Evolutionary conservation across 2,113 vertebrate species (phyloP), one percentile per base, ranked within the genome.

Genomic region (Enhydra lutris): DNA sequence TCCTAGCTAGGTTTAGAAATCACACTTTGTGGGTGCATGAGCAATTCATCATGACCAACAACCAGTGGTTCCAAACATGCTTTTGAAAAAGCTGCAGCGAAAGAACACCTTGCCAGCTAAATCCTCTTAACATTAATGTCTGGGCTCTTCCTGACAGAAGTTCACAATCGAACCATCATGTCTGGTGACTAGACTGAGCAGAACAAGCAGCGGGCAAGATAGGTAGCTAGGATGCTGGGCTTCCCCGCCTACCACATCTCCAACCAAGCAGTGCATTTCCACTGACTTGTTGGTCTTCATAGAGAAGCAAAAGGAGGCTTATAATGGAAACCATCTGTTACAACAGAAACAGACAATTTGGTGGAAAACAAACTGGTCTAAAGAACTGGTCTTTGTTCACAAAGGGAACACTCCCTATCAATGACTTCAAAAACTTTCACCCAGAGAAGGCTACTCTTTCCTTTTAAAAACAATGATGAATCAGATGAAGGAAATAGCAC

Each of bases 331-430:
- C 81, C 89, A 96, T 94, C 89, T 93, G 96, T 78, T 73, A 76
- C 24, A 42, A 76, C 55, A 95, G 52, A 88, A 97, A 92, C 76
- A 91, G 94, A 76, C 42, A 87, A 90, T 34, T 93, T 89, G 26
- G 80, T 76, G 39, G 86, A 31, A 90, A 95, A 91, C 31, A 89
- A 94, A 79, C 65, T 18, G 4, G 21, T 85, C 63, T 93, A 71
- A 88, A 89, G 85, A 95, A 94, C 81, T 76, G 85, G 86, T n/a
- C n/a, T n/a, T 47, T 93, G 93, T 97, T 91, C 96, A 93, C n/a
- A 73, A 65, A 89, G 36, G 47, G 55, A 93, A 96, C 24, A 89
- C 10, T 78, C 36, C 10, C 55, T 23, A 36, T 65, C 71, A 82
- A 85, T 63, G 86, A 84, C 52, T 83, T 74, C 31, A 14, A 89